Evolutionary conservation across 2,888 invertebrate species (phyloP), one percentile per base, ranked within the genome.

Genomic region (Sabatieria punctata): DNA sequence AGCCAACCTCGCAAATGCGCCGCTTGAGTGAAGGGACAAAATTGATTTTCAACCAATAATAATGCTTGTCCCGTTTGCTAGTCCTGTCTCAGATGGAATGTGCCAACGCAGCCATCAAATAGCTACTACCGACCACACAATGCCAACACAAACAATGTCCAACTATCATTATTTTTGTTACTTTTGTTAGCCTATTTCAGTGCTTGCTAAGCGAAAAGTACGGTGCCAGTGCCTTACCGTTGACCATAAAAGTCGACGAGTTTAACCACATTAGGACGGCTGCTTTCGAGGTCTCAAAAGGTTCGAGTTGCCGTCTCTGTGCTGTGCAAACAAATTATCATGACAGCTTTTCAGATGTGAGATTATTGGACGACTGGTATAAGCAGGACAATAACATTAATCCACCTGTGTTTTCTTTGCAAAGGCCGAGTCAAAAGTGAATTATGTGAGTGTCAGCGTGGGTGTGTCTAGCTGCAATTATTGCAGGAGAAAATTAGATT

Each of bases 121-220:
- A 18, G 19, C 22, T 41, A 11, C 40, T 40, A 19, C 11, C 18
- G 2, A 11, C n/a, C 25, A 27, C 35, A 46, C 15, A 19, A 40
- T 15, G 3, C 30, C 1, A 46, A 46, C 35, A 46, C 46, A 11
- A 30, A 41, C 18, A 21, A 45, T 22, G 33, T 47, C n/a, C 41
- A 37, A 13, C 35, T 41, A 13, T 40, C n/a, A 26, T 25, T 24
- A 2, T 18, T 44, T 23, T 21, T 2, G 2, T n/a, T 13, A 38
- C 2, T 36, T 23, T 19, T 44, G 15, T 36, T 43, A 40, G 43
- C 19, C 24, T 13, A 27, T 46, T 56, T 43, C 55, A 70, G 71
- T 58, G 63, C 27, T 55, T 72, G 23, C 55, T 70, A 15, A 70
- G 71, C 4, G 68, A 71, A 52, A 66, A 65, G 43, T 71, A 69